These are phyloP conservation scores for Mastomys coucha DNA, from an alignment of 2,113 vertebrate genomes.

Conservation along the genomic window DNA sequence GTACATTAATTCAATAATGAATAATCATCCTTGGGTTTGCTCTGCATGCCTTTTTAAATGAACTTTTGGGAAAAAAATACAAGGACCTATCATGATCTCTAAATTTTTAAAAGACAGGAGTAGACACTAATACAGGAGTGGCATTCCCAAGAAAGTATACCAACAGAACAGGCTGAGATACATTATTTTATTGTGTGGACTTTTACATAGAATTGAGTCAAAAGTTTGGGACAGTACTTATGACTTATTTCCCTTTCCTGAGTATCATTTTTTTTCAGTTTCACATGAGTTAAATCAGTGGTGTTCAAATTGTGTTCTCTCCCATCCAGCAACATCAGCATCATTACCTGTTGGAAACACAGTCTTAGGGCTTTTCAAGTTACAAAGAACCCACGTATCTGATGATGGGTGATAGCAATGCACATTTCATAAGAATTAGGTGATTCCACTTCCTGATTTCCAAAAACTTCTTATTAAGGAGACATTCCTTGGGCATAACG, in stretches of 20 bases:
- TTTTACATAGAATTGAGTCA: background rate
- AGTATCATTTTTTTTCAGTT: background rate
- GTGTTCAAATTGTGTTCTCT: background rate
- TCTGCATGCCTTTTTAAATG: background rate
- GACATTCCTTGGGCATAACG: background rate
- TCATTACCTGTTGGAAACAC: background rate
- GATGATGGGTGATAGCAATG: accelerated
- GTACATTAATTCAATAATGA: background rate
- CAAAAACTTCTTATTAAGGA: background rate
- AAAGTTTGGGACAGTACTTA: background rate
- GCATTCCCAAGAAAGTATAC: background rate
- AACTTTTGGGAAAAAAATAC: background rate
- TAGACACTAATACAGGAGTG: background rate
- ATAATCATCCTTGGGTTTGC: background rate
- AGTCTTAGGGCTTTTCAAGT: background rate
- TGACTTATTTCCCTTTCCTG: background rate
- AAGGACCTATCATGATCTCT: background rate
- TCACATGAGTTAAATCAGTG: background rate
- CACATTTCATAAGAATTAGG: background rate
- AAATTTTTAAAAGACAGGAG: background rate
- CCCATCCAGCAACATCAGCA: background rate
- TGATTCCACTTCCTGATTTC: background rate
- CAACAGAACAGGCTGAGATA: background rate
- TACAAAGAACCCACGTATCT: background rate
- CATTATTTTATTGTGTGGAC: background rate